Percentiles rank a stretch among this genome's conserved stretches.
Conservation (phyloP, 2,113 vertebrate species). For the Calonectris borealis region DNA sequence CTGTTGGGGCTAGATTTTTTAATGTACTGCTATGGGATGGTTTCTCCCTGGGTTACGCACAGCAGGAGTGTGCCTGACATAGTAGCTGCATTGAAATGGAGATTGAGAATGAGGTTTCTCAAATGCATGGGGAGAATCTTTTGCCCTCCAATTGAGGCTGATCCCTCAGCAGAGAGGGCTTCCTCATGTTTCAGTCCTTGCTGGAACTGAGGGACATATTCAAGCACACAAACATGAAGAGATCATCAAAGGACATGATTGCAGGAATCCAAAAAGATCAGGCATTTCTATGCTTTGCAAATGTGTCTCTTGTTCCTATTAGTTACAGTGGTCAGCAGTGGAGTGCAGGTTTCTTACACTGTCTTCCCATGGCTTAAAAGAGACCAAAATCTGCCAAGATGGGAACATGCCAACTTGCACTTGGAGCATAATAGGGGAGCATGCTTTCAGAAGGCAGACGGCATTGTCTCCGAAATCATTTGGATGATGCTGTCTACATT, state of each 20-base stretch:
- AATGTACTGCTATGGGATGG: not conserved
- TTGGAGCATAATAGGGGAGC: not conserved
- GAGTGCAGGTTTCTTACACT: not conserved
- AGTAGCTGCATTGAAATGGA: not conserved
- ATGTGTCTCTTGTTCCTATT: not conserved
- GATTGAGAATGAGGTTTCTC: not conserved
- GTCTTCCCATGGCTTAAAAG: not conserved
- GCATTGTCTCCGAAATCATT: not conserved
- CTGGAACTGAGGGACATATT: not conserved
- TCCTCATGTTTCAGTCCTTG: not conserved
- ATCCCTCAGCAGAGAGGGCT: not conserved
- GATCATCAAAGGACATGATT: not conserved
- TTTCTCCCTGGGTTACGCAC: not conserved
- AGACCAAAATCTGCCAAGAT: not conserved
- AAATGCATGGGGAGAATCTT: not conserved
- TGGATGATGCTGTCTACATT: not conserved
- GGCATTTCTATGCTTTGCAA: not conserved
- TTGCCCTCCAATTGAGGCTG: not conserved
- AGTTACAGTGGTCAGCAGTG: not conserved
- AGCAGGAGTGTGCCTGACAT: not conserved
- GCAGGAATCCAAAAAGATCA: not conserved
- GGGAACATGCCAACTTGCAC: not conserved
- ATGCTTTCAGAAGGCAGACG: not conserved
- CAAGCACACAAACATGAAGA: not conserved
- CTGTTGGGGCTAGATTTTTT: not conserved